Evolutionary conservation across 2,113 vertebrate genomes (phyloP).

Genomic region (Falco punctatus): DNA sequence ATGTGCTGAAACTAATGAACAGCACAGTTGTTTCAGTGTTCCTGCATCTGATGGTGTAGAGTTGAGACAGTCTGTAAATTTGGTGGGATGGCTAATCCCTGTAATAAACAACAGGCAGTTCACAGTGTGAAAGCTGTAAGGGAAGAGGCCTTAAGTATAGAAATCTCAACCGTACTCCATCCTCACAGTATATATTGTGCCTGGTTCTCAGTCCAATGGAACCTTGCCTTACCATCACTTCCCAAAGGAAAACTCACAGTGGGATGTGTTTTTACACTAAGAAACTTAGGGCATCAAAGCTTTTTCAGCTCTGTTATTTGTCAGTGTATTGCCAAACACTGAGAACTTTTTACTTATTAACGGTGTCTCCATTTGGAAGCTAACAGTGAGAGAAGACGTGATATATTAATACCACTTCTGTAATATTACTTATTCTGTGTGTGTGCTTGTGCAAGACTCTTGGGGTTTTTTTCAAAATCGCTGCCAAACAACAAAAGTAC

Average conservation of each 20-base stretch:
- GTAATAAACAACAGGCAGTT: not conserved
- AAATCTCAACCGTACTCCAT: not conserved
- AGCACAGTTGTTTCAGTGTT: not conserved
- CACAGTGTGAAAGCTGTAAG: not conserved
- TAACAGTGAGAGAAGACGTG: not conserved
- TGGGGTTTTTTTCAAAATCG: not conserved
- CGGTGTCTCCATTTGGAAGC: not conserved
- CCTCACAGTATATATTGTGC: not conserved
- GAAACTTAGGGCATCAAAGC: rapidly evolving
- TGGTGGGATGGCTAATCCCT: not conserved
- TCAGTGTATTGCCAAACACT: not conserved
- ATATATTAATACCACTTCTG: not conserved
- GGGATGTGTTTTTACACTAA: not conserved
- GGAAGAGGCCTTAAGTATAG: not conserved
- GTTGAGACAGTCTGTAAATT: not conserved
- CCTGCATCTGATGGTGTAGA: not conserved
- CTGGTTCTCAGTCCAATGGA: not conserved
- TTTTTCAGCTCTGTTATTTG: not conserved
- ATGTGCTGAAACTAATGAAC: not conserved
- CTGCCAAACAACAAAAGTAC: not conserved
- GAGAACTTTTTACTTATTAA: not conserved
- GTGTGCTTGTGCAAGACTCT: rapidly evolving
- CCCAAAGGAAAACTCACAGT: not conserved
- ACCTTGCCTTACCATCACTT: not conserved
- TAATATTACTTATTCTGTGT: not conserved